A percentile compares a stretch with the other conserved stretches of the same genome.
phyloP scores from a whole-genome alignment of 64 coral and sea anemone species.

The Montipora sp. region DNA sequence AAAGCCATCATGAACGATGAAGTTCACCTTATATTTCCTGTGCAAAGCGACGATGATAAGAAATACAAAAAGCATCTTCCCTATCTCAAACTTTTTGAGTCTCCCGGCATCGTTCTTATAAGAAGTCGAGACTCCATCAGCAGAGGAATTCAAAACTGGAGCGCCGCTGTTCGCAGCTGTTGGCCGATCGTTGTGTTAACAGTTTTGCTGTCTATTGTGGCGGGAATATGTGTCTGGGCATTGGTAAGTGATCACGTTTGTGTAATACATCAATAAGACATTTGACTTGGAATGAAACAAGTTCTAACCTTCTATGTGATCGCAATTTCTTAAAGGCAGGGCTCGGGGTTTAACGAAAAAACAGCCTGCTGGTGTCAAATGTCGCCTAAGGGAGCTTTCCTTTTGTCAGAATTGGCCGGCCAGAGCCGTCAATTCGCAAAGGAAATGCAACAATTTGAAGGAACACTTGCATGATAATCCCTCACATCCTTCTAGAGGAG shows the following conservation, averaged over 20 bases:
- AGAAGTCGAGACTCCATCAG: not conserved
- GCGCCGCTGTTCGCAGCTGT: not conserved
- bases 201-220: not conserved
- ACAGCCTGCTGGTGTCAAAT: too few species aligned
- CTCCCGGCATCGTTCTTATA: conserved; percentile 1
- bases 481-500: too few species aligned
- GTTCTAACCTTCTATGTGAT: too few species aligned
- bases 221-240: conserved; percentile 2
- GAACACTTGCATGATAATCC: too few species aligned
- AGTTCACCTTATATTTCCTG: not conserved
- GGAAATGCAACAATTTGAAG: too few species aligned
- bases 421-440: too few species aligned
- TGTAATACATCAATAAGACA: not conserved
- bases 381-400: too few species aligned
- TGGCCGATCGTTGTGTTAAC: conserved; percentile 5
- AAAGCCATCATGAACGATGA: not conserved
- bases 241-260: not conserved
- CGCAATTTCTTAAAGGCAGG: too few species aligned
- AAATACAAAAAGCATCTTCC: not conserved
- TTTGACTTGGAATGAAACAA: too few species aligned
- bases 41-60: not conserved
- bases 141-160: not conserved
- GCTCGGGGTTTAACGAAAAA: too few species aligned
- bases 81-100: not conserved
- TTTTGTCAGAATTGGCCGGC: too few species aligned